Conservation (phyloP, 2,113 vertebrate genomes). For the Cairina moschata region DNA sequence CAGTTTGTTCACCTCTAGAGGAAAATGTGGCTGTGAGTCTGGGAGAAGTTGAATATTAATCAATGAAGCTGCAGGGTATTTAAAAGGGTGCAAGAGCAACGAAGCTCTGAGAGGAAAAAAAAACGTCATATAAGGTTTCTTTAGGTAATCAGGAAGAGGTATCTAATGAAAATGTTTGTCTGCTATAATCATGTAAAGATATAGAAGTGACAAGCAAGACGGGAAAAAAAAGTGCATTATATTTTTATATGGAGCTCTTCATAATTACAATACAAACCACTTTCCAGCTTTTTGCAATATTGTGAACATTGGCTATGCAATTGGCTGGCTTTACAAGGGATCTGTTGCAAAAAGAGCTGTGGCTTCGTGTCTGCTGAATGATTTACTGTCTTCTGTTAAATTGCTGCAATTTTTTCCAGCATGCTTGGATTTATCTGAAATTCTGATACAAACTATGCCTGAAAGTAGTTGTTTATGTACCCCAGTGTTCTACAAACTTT, state of each 20-base stretch:
- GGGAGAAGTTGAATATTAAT: not conserved
- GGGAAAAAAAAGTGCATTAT: not conserved
- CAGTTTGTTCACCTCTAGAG: not conserved
- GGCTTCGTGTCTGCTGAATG: constrained; percentile 3
- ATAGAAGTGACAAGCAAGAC: not conserved
- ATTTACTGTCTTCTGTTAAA: constrained; percentile 20
- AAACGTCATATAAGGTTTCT: not conserved
- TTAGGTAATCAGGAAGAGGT: not conserved
- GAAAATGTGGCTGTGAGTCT: not conserved
- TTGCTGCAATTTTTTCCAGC: not conserved
- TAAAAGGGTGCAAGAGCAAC: not conserved
- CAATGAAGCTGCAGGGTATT: not conserved
- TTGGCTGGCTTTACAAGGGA: not conserved
- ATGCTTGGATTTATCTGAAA: constrained; percentile 11
- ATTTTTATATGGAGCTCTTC: not conserved
- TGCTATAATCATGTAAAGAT: not conserved
- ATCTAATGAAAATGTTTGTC: not conserved
- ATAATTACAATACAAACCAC: not conserved
- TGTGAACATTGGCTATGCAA: not conserved
- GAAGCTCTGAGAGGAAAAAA: not conserved
- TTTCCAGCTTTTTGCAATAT: not conserved
- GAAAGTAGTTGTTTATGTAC: not conserved
- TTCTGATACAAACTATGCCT: not conserved
- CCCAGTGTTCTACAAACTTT: not conserved
- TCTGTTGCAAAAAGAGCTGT: not conserved